Evolutionary conservation across 30 jellyfish, hydroid and myxozoan genomes (phyloP).

Genomic region (Turritopsis dohrnii): DNA sequence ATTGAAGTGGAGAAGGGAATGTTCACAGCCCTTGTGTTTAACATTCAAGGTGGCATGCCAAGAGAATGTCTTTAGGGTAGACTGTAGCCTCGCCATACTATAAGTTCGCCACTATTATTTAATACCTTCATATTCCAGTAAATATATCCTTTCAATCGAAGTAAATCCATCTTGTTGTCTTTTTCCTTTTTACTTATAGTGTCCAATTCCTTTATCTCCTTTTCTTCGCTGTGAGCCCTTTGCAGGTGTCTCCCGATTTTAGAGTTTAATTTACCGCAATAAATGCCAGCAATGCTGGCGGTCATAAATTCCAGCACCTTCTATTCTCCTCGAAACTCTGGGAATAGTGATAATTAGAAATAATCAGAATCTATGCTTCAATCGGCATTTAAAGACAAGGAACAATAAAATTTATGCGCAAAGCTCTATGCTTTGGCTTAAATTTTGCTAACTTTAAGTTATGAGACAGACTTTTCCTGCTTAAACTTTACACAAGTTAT

Average conservation of each 20-base stretch:
- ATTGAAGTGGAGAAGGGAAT: no score
- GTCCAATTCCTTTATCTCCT: neutral
- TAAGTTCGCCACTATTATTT: constrained; percentile 39
- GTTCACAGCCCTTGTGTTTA: no score
- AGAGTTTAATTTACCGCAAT: constrained; percentile 20
- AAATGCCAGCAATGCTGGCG: constrained; percentile 24
- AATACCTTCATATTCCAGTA: constrained; percentile 34
- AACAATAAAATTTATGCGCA: neutral
- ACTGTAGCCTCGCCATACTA: constrained; percentile 27
- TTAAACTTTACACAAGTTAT: neutral
- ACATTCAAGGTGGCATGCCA: no score
- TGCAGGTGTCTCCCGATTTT: constrained; percentile 33
- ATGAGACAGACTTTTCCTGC: neutral
- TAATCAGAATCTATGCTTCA: neutral
- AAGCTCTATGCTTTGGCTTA: neutral
- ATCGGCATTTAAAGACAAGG: neutral
- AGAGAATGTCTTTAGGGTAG: constrained; percentile 4
- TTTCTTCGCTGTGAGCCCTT: constrained; percentile 37
- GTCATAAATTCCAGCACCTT: constrained; percentile 33
- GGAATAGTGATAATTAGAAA: constrained; percentile 29
- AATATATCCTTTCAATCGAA: constrained; percentile 36
- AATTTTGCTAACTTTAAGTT: neutral
- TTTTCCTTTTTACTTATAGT: neutral
- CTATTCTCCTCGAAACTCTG: neutral
- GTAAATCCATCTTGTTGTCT: constrained; percentile 35